Evolutionary conservation across 1,140 invertebrate species (phyloP).

Genomic region (Potamilus streckersoni): DNA sequence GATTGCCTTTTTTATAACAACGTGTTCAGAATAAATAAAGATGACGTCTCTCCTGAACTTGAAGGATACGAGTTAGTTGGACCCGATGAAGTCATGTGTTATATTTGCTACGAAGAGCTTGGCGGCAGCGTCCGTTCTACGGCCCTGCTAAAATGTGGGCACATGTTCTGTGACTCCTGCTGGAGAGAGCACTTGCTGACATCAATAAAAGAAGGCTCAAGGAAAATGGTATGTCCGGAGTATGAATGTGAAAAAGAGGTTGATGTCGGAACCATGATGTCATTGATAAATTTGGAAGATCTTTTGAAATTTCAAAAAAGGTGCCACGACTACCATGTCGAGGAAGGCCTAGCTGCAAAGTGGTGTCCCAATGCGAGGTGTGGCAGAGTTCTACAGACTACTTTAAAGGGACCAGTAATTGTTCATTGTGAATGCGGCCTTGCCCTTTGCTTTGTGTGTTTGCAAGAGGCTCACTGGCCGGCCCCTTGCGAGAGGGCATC

Average conservation of each 20-base stretch:
- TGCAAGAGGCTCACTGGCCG: constrained; percentile 47
- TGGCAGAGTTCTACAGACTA: constrained; percentile 37
- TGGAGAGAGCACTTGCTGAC: constrained; percentile 41
- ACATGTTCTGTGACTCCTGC: constrained; percentile 52
- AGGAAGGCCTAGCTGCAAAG: constrained; percentile 17
- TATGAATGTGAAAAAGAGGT: constrained; percentile 36
- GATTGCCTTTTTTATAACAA: constrained; percentile 3
- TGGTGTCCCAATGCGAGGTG: constrained; percentile 53
- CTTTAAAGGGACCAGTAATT: constrained; percentile 1
- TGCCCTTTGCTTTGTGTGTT: constrained; percentile 43
- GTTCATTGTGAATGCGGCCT: constrained; percentile 40
- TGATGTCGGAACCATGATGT: constrained; percentile 34
- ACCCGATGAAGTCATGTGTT: constrained; percentile 29
- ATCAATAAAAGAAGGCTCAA: constrained; percentile 6
- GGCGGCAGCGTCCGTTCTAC: constrained; percentile 20
- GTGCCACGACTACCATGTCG: constrained; percentile 22
- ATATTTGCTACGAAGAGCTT: constrained; percentile 31
- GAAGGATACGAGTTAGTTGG: constrained; percentile 2
- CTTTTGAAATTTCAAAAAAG: constrained; percentile 27
- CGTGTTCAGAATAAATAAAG: not conserved
- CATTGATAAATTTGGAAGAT: constrained; percentile 35
- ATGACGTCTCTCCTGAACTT: not conserved
- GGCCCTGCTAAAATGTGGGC: constrained; percentile 38
- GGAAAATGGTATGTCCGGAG: constrained; percentile 37
- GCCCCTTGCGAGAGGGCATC: constrained; percentile 35